phyloP scores from a whole-genome alignment of 2,797 vertebrate species.

The Neosilurus mollespiculum region DNA sequence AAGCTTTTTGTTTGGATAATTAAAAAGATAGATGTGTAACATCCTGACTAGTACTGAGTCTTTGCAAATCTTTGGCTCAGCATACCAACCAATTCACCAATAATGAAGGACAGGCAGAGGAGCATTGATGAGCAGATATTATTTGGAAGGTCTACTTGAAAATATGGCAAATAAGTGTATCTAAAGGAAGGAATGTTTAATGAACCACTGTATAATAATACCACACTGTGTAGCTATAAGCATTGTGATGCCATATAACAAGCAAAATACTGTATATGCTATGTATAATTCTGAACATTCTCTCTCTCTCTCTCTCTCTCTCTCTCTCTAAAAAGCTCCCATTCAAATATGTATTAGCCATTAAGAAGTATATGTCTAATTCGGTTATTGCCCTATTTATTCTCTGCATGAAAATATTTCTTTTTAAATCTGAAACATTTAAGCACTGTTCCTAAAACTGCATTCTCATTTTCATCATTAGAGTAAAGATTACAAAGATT shows the following conservation, averaged over 20 bases:
- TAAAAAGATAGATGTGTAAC: not conserved
- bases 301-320: too few relatives aligned
- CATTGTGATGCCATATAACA: not conserved
- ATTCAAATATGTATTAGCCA: constrained; percentile 34
- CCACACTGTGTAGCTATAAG: not conserved
- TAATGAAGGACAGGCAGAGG: not conserved
- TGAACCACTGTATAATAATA: not conserved
- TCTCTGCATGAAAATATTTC: constrained; percentile 11
- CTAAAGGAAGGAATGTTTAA: not conserved
- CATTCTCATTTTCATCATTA: not conserved
- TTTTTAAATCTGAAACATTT: constrained; percentile 10
- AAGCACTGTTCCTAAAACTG: not conserved
- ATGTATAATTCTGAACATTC: not conserved
- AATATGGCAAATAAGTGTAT: not conserved
- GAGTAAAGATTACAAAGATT: not conserved
- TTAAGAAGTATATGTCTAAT: constrained; percentile 9
- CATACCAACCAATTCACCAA: not conserved
- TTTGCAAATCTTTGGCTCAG: not conserved
- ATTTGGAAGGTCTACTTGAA: not conserved
- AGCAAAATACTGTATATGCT: not conserved
- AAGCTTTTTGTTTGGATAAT: not conserved
- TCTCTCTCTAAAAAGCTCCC: not conserved
- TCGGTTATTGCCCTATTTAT: constrained; percentile 7
- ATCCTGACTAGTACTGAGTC: not conserved
- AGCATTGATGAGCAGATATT: not conserved